Percentiles rank a stretch among this genome's conserved stretches.
Conservation (phyloP, 92 coral and sea anemone genomes). For the Palythoa grandiflora region DNA sequence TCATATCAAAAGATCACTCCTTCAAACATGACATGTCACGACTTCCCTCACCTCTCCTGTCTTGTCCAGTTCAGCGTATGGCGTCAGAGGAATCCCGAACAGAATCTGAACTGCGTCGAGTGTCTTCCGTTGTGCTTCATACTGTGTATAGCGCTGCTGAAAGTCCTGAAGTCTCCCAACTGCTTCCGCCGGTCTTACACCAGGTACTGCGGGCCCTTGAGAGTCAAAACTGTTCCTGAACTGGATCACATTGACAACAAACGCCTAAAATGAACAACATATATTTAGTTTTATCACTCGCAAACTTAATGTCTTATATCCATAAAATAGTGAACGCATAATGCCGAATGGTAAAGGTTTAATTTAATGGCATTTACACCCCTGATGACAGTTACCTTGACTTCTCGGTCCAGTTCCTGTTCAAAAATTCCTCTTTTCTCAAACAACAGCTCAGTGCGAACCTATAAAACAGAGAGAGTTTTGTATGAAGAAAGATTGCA, state of each 20-base stretch:
- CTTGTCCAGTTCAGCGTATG: constrained; percentile 94
- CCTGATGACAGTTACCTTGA: constrained; percentile 73
- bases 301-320: no score
- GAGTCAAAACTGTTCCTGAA: constrained; percentile 99
- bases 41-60: constrained; percentile 90
- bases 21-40: neutral
- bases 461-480: constrained; percentile 50
- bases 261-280: constrained; percentile 67
- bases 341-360: neutral
- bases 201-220: constrained; percentile 98
- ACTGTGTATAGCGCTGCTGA: constrained; percentile 93
- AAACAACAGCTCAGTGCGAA: constrained; percentile 86
- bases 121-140: constrained; percentile 90
- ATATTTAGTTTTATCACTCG: neutral
- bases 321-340: no score
- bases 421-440: constrained; percentile 97
- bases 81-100: constrained; percentile 92
- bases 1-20: neutral
- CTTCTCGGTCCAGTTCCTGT: constrained; percentile 98
- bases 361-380: neutral
- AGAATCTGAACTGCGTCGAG: constrained; percentile 92
- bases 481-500: no score
- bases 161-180: constrained; percentile 91
- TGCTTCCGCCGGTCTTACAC: constrained; percentile 97
- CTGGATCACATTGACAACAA: constrained; percentile 98